These are phyloP conservation scores for Epinotia ramella DNA, from an alignment of 2,888 invertebrate species.

Conservation along the genomic window DNA sequence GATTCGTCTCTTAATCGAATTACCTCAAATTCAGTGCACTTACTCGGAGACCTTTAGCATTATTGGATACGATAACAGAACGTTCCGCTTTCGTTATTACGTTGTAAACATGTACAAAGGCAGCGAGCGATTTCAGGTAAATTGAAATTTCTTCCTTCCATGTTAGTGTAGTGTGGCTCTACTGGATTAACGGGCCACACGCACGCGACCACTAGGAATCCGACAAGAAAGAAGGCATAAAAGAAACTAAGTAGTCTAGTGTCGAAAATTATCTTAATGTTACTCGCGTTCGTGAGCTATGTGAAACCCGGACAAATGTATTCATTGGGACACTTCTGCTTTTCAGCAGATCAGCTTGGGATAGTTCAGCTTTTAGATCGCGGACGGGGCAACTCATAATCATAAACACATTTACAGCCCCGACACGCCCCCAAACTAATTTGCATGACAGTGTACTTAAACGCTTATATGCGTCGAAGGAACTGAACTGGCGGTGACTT, in stretches of 20 bases:
- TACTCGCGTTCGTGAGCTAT: neutral
- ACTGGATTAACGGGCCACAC: slow-evolving; percentile 29
- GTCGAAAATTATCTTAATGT: slow-evolving; percentile 22
- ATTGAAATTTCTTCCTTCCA: slow-evolving; percentile 75
- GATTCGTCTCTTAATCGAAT: slow-evolving; percentile 36
- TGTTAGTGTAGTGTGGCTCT: slow-evolving; percentile 54
- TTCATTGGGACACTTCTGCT: neutral
- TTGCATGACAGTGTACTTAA: no score
- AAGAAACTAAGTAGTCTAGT: slow-evolving; percentile 5
- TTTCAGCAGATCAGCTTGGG: neutral
- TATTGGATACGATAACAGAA: slow-evolving; percentile 48
- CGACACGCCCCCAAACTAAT: no score
- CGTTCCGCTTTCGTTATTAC: slow-evolving; percentile 61
- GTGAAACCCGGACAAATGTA: neutral
- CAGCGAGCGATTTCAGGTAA: slow-evolving; percentile 66
- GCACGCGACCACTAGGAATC: slow-evolving; percentile 40
- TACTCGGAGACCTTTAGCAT: slow-evolving; percentile 38
- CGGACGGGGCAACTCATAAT: no score
- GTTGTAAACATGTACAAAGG: slow-evolving; percentile 52
- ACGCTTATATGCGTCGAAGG: no score
- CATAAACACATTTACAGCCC: no score
- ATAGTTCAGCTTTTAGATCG: no score
- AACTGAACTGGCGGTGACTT: no score
- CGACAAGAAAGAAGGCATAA: slow-evolving; percentile 24
- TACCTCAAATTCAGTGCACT: slow-evolving; percentile 37